Percentiles rank a stretch among this genome's conserved stretches.
Evolutionary conservation across 1,140 invertebrate genomes (phyloP).

Genomic region (Pseudomyrmex sp.): DNA sequence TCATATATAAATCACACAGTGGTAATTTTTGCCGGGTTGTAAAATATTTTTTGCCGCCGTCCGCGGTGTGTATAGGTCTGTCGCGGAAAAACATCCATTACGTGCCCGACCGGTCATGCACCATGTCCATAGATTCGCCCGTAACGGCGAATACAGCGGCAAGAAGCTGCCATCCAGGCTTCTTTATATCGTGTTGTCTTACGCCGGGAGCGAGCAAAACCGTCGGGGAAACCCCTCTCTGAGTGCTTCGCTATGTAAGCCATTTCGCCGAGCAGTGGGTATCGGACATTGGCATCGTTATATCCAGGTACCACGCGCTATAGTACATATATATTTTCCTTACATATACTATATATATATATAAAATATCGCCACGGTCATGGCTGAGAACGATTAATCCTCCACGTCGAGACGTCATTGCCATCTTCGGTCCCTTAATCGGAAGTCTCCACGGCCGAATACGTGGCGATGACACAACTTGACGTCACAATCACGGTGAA

Average conservation of each 20-base stretch:
- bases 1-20: background rate
- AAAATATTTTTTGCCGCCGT: background rate
- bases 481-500: conserved; percentile 41
- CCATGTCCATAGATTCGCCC: conserved; percentile 16
- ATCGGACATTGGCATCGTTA: conserved; percentile 71
- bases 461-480: conserved; percentile 67
- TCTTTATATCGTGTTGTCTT: conserved; percentile 64
- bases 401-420: conserved; percentile 76
- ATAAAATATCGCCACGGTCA: conserved; percentile 51
- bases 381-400: conserved; percentile 79
- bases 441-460: conserved; percentile 67
- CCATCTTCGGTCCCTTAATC: conserved; percentile 77
- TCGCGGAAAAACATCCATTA: conserved; percentile 54
- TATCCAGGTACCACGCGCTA: conserved; percentile 68
- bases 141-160: conserved; percentile 48
- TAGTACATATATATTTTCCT: conserved; percentile 19
- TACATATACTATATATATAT: conserved; percentile 32
- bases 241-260: conserved; percentile 79
- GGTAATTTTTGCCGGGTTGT: background rate
- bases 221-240: conserved; percentile 64
- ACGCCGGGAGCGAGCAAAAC: conserved; percentile 64
- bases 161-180: conserved; percentile 43
- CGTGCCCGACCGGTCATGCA: conserved; percentile 36
- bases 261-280: conserved; percentile 73
- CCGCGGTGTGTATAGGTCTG: background rate